phyloP scores from a whole-genome alignment of 1,140 invertebrate species.

The Drosophila bocki region DNA sequence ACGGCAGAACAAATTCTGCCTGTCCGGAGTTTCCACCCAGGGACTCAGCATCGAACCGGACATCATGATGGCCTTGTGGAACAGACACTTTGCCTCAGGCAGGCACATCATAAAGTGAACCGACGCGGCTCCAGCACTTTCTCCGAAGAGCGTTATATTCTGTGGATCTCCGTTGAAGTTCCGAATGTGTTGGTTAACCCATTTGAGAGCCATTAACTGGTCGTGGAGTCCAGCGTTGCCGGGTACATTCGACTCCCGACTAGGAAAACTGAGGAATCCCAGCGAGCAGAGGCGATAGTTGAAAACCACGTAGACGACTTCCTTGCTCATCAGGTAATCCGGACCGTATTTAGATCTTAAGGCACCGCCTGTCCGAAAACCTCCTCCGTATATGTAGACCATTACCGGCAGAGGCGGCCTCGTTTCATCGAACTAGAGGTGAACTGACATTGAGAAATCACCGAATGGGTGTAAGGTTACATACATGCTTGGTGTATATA shows the following conservation, averaged over 20 bases:
- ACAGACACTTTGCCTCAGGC: conserved; percentile 85
- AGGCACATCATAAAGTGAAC: conserved; percentile 74
- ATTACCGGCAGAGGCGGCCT: conserved; percentile 87
- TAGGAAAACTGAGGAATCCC: conserved; percentile 87
- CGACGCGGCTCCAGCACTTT: conserved; percentile 79
- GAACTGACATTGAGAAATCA: neutral
- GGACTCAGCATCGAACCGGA: conserved; percentile 86
- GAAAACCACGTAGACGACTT: conserved; percentile 88
- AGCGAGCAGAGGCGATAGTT: conserved; percentile 89
- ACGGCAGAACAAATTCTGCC: conserved; percentile 21
- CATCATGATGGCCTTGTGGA: conserved; percentile 87
- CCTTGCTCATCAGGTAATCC: conserved; percentile 87
- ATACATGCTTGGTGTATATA: conserved; percentile 71
- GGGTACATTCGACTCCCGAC: conserved; percentile 69
- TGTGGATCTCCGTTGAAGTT: conserved; percentile 68
- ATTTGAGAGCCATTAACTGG: conserved; percentile 85
- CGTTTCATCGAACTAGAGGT: conserved; percentile 45
- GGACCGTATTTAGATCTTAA: conserved; percentile 86
- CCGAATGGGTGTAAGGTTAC: conserved; percentile 6
- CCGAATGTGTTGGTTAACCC: conserved; percentile 78
- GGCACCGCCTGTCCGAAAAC: conserved; percentile 86
- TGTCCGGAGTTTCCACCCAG: conserved; percentile 47
- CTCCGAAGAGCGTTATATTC: conserved; percentile 81
- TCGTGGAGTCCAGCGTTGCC: conserved; percentile 87
- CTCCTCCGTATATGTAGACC: conserved; percentile 90